Base-by-base conservation (phyloP, 1,140 invertebrate genomes). In the Cyphomyrmex costatus region DNA sequence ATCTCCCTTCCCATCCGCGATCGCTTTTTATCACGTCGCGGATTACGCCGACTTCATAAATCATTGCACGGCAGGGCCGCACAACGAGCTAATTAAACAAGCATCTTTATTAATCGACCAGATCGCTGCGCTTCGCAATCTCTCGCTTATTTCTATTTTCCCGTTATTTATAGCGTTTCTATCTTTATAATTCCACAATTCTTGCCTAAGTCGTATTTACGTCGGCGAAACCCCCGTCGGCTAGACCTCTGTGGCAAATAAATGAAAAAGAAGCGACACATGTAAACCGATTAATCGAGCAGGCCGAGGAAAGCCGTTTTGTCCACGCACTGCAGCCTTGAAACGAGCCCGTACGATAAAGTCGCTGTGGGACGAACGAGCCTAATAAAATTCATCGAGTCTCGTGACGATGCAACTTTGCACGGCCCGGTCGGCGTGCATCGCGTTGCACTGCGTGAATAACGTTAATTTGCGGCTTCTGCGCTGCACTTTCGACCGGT, bases 381-480 rank as follows among this genome's bases (percentile, higher is more conserved):
- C 70, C 70, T 76, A 84, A 85, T 85, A 85, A 85, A 77, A 85
- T 77, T 77, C 60, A 80, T 80, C 63, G 78, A 80, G 78, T 70
- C 78, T 58, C 78, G 65, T 80, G 78, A 80, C 78, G 78, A 58
- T 80, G 78, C 78, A 80, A 70, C 78, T 80, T 80, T 24, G 49
- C 65, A 16, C 61, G 61, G 8, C 27, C 19, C 30, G 30, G 21
- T 46, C 33, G 63, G n/a, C n/a, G n/a, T 36, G 73, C 73, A 16
- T 36, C 53, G 73, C 73, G 56, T 19, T 5, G 74, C 56, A 6
- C 53, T 36, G 74, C 77, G 46, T 80, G 78, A 80, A 80, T 70
- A 80, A 80, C 78, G 63, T 80, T 80, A 80, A 80, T 80, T 80
- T 70, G 78, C 78, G 63, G 78, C 78, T 80, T n/a, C 78, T 70